Percentiles rank a stretch among this genome's conserved stretches.
These are phyloP conservation scores for Kuschelorhynchus macadamiae DNA, from an alignment of 2,888 invertebrate genomes.

Conservation along the genomic window DNA sequence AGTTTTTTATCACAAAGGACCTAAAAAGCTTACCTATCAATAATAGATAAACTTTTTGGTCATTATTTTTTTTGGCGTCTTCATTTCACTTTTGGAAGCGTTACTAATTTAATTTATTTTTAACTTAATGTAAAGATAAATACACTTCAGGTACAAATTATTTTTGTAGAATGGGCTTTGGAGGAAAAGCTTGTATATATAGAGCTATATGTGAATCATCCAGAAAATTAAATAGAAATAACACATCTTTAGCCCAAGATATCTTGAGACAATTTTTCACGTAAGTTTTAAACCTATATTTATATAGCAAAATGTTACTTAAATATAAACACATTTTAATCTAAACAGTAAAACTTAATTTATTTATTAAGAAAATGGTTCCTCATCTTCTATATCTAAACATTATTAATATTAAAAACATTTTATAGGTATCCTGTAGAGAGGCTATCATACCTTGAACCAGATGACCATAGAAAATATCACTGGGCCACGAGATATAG, in stretches of 20 bases:
- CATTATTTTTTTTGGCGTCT: no score
- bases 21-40: no score
- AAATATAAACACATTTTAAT: no score
- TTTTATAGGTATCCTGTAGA: slow-evolving; percentile 77
- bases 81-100: no score
- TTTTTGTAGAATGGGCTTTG: slow-evolving; percentile 79
- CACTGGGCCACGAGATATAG: slow-evolving; percentile 76
- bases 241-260: slow-evolving; percentile 76
- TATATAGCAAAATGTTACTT: neutral
- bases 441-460: slow-evolving; percentile 75
- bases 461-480: slow-evolving; percentile 76
- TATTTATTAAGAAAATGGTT: no score
- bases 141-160: neutral
- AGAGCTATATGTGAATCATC: slow-evolving; percentile 82
- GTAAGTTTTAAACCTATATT: slow-evolving; percentile 65
- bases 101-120: no score
- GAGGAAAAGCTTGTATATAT: slow-evolving; percentile 79
- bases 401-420: no score
- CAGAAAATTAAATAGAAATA: slow-evolving; percentile 73
- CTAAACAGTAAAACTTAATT: no score
- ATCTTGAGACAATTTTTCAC: slow-evolving; percentile 79
- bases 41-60: no score
- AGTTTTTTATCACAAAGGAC: no score
- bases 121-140: no score
- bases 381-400: no score